Base-by-base conservation (phyloP, 1,140 invertebrate genomes). In the Pachyrhynchus sulphureomaculatus region DNA sequence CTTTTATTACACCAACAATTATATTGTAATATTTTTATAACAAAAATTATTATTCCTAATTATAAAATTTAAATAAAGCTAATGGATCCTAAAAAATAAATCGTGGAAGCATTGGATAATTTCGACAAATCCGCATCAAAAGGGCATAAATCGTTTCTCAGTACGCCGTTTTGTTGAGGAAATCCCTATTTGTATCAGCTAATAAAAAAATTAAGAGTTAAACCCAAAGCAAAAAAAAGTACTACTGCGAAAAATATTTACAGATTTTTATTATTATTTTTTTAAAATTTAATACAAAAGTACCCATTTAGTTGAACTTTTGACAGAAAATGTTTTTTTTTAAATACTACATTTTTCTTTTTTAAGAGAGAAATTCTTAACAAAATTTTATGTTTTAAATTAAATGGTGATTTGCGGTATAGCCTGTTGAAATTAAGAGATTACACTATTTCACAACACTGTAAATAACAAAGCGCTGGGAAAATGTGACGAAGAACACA, bases 1-100 rank as follows among this genome's bases (percentile, higher is more conserved):
- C 52, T 75, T 76, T 76, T 76, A 76, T 76, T 76, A 76, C 74
- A 76, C 74, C 74, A 76, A 76, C 74, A 76, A 76, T 76, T 71
- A 75, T 74, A 72, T 75, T 70, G 72, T 76, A 76, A 75, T 71
- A 73, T 72, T 68, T 72, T 68, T 72, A 73, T 68, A 71, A 74
- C 72, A 74, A 74, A 71, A 73, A 71, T 71, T 69, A 67, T 73
- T 69, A 74, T 65, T 64, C 54, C 65, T 72, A 74, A 70, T 69
- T 64, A 73, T 73, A 70, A 69, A 71, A 71, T 70, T 72, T 68
- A 70, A 72, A 73, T 67, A 72, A 73, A 69, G 59, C 12, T 68
- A 70, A 71, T 70, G 64, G 65, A 68, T 62, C 61, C 62, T 69
- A 70, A 72, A 72, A 68, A 49, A 67, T 61, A 61, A 51, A 61